Percentiles rank a stretch among this genome's conserved stretches.
These are phyloP conservation scores for Scrobipalpa costella DNA, from an alignment of 2,888 invertebrate genomes.

Conservation along the genomic window DNA sequence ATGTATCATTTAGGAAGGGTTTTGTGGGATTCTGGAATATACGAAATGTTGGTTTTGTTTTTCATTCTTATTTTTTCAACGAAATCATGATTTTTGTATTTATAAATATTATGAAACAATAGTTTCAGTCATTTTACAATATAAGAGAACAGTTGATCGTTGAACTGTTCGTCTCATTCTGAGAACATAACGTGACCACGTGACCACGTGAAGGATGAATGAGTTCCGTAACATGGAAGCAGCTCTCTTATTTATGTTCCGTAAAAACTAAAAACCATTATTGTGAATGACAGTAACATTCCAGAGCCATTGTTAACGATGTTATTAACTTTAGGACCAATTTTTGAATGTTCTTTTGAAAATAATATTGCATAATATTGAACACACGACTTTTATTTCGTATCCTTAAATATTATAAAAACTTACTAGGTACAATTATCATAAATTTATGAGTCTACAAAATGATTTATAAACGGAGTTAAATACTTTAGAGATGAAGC, in stretches of 20 bases:
- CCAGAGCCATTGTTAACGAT: conserved; percentile 81
- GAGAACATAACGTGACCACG: not conserved
- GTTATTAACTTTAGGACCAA: conserved; percentile 80
- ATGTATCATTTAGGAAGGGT: conserved; percentile 72
- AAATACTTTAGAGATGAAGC: conserved; percentile 59
- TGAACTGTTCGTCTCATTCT: conserved; percentile 3
- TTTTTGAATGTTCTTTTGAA: conserved; percentile 81
- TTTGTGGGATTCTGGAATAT: conserved; percentile 73
- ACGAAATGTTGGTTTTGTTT: conserved; percentile 63
- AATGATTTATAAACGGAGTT: conserved; percentile 46
- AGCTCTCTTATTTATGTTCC: conserved; percentile 59
- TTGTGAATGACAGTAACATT: conserved; percentile 74
- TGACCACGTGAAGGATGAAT: too few relatives aligned
- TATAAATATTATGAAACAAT: conserved; percentile 4
- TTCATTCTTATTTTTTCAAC: conserved; percentile 40
- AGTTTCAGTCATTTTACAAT: conserved; percentile 7
- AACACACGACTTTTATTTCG: conserved; percentile 46
- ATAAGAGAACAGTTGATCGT: not conserved
- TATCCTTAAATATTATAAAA: conserved; percentile 25
- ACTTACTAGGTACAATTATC: too few relatives aligned
- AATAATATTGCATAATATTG: conserved; percentile 79
- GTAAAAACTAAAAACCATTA: conserved; percentile 52
- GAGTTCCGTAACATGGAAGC: conserved; percentile 30
- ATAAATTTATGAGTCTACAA: too few relatives aligned
- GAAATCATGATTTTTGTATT: conserved; percentile 18